Base-by-base conservation (phyloP, 2,113 vertebrate genomes). In the Heptranchias perlo region DNA sequence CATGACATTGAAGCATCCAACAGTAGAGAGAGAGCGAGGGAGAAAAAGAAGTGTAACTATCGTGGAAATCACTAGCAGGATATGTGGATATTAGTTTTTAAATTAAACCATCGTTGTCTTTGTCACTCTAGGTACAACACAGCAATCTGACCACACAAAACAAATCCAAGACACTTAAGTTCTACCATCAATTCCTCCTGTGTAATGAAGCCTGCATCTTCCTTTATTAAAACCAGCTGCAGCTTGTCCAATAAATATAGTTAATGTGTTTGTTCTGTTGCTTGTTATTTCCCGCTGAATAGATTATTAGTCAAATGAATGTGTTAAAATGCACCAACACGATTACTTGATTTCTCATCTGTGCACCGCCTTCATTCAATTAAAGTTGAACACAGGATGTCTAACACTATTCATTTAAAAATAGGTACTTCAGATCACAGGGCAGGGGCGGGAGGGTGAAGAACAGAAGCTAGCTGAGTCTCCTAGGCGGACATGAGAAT, bases 241-340 rank as follows among this genome's bases (percentile, higher is more conserved):
- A 86, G 18, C 44, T 44, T 86, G 82, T 25, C 44, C 82, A 21
- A 86, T 86, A 47, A 86, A 86, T 86, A 86, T 25, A 86, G 39
- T 86, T 49, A 86, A 86, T 47, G 82, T 49, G 44, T 49, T 47
- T 47, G 47, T 86, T 86, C 82, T 49, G 44, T 16, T 86, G 44
- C 82, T 86, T 47, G 18, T 49, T 86, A 86, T 86, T 86, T 86
- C 44, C 82, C 49, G 39, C 44, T 28, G 44, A 86, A 82, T 82
- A 82, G 76, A 44, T 82, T 82, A 82, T 49, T 86, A 86, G 47
- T 47, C 82, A 86, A 86, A 86, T 86, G 82, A 86, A 44, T 47
- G 44, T 18, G 13, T 86, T 47, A 25, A 86, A 86, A 25, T 86
- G 44, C 82, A 47, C 44, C n/a, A 44, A 86, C 82, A 86, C n/a